phyloP scores from a whole-genome alignment of 92 coral and sea anemone species.

The Actinernus sp. region DNA sequence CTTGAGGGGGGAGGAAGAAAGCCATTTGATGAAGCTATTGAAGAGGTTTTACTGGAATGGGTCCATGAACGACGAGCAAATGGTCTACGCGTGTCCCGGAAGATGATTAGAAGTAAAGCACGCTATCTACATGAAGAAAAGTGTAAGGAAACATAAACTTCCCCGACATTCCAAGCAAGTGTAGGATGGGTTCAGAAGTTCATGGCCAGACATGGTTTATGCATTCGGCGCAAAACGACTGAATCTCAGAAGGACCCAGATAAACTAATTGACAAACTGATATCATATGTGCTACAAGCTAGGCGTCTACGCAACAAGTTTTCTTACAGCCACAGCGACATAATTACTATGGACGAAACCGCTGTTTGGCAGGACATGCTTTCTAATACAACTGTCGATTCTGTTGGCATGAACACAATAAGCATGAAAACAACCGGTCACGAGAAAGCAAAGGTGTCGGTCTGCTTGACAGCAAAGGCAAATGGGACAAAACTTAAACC shows the following conservation, averaged over 20 bases:
- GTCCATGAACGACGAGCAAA: too few species aligned
- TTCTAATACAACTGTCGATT: constrained; percentile 28
- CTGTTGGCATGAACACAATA: constrained; percentile 19
- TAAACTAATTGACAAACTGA: constrained; percentile 55
- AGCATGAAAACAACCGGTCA: constrained; percentile 31
- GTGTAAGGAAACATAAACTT: constrained; percentile 38
- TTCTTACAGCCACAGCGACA: constrained; percentile 20
- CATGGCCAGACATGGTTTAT: constrained; percentile 60
- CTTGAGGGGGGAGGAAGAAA: constrained; percentile 57
- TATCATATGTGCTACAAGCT: constrained; percentile 26
- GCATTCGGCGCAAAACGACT: constrained; percentile 34
- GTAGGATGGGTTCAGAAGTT: constrained; percentile 56
- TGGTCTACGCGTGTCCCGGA: constrained; percentile 44
- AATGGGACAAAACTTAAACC: constrained; percentile 42
- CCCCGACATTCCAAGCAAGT: constrained; percentile 38
- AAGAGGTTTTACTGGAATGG: constrained; percentile 48
- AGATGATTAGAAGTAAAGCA: constrained; percentile 46
- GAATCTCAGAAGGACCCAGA: constrained; percentile 54
- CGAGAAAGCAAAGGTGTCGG: constrained; percentile 30
- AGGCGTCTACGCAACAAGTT: constrained; percentile 28
- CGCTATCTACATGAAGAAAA: constrained; percentile 46
- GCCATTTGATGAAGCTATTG: constrained; percentile 39
- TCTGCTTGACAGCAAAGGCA: constrained; percentile 44
- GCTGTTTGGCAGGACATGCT: too few species aligned
- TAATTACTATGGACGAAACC: constrained; percentile 32